These are phyloP conservation scores for Poecilobothrus nobilitatus DNA, from an alignment of 2,888 invertebrate species.

Conservation along the genomic window DNA sequence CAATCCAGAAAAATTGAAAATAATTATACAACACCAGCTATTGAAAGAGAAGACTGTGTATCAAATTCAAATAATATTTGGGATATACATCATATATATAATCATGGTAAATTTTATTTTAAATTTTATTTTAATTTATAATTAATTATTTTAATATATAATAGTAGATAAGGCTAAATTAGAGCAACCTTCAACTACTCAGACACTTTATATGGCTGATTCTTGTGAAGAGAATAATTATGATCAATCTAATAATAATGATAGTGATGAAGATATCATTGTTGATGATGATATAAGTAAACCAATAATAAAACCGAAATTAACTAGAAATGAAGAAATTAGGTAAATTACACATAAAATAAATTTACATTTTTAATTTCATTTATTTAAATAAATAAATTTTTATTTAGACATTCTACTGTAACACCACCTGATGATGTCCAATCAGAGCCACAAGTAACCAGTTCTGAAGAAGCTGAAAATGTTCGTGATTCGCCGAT, in stretches of 20 bases:
- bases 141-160: background rate
- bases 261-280: constrained; percentile 44
- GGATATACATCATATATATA: constrained; percentile 24
- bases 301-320: constrained; percentile 7
- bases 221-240: constrained; percentile 36
- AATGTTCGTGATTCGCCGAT: background rate
- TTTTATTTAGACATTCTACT: background rate
- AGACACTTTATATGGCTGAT: constrained; percentile 42
- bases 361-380: no score
- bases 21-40: background rate
- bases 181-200: constrained; percentile 42
- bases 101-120: constrained; percentile 21
- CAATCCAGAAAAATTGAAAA: background rate
- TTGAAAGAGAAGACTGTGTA: constrained; percentile 9
- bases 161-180: constrained; percentile 38
- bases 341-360: background rate
- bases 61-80: constrained; percentile 21
- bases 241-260: constrained; percentile 35
- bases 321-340: background rate
- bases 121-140: background rate
- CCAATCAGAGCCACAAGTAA: constrained; percentile 41
- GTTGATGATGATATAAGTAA: constrained; percentile 39
- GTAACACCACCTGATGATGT: constrained; percentile 37
- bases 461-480: constrained; percentile 34
- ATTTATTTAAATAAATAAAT: no score